Evolutionary conservation across 2,888 invertebrate genomes (phyloP).

Genomic region (Latrodectus elegans): DNA sequence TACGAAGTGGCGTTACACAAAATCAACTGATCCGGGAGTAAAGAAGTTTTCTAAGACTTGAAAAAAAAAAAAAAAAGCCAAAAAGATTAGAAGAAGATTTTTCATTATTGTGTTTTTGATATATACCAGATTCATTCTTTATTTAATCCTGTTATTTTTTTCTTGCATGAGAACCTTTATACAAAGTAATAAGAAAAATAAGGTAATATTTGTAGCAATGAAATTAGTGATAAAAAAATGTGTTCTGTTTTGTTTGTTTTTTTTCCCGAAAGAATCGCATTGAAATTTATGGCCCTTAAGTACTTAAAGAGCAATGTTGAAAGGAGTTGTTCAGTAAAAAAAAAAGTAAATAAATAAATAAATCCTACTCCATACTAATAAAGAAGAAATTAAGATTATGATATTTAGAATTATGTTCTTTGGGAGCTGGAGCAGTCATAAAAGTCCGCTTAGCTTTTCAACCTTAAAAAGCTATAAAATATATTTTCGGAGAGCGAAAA

Average conservation of each 20-base stretch:
- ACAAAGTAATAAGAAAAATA: conserved; percentile 14
- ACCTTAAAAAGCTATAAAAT: no score
- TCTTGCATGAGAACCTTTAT: conserved; percentile 12
- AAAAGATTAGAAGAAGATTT: neutral
- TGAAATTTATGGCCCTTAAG: neutral
- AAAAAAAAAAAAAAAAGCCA: neutral
- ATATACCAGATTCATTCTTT: neutral
- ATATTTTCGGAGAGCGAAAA: no score
- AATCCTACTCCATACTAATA: no score
- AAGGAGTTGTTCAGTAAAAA: no score
- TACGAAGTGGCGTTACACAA: conserved; percentile 42
- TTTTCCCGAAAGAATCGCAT: no score
- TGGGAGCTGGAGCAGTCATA: no score
- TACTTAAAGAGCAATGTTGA: no score
- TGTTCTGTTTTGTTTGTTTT: no score
- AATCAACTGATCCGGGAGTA: conserved; percentile 35
- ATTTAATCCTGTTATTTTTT: neutral
- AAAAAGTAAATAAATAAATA: no score
- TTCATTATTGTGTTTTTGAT: neutral
- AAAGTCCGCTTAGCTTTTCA: no score
- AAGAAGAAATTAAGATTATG: no score
- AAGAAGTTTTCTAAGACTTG: neutral
- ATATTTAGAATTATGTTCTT: no score
- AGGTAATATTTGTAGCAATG: conserved; percentile 27
- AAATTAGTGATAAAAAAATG: conserved; percentile 16